Conservation (phyloP, 1,140 invertebrate genomes). For the Stegodyphus dumicola region DNA sequence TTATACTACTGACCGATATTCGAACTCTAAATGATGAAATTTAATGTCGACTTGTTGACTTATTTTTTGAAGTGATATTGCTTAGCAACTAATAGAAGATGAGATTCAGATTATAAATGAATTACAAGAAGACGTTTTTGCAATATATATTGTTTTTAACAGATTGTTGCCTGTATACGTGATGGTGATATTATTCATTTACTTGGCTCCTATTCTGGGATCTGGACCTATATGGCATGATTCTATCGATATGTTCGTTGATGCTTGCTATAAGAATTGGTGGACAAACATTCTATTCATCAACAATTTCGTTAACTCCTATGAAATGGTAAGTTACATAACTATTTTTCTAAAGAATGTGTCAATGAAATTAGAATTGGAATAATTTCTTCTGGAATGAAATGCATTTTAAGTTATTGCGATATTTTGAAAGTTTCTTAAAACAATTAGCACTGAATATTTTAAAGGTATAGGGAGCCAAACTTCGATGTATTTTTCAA, state of each 20-base stretch:
- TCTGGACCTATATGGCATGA: conserved; percentile 60
- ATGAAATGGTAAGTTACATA: conserved; percentile 65
- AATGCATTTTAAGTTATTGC: too few species aligned
- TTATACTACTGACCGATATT: too few species aligned
- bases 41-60: not conserved
- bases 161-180: conserved; percentile 43
- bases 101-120: not conserved
- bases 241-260: conserved; percentile 32
- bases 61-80: not conserved
- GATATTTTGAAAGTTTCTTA: too few species aligned
- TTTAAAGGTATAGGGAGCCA: too few species aligned
- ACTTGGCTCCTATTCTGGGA: conserved; percentile 54
- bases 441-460: too few species aligned
- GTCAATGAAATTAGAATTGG: not conserved
- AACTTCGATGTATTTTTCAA: too few species aligned
- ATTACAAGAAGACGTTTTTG: not conserved
- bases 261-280: conserved; percentile 60
- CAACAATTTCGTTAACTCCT: conserved; percentile 81
- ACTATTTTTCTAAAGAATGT: not conserved
- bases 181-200: conserved; percentile 43
- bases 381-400: too few species aligned
- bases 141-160: not conserved
- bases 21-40: too few species aligned
- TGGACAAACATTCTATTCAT: conserved; percentile 63
- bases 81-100: not conserved